Conservation (phyloP, 2,888 invertebrate genomes). For the Apotomis betuletana region DNA sequence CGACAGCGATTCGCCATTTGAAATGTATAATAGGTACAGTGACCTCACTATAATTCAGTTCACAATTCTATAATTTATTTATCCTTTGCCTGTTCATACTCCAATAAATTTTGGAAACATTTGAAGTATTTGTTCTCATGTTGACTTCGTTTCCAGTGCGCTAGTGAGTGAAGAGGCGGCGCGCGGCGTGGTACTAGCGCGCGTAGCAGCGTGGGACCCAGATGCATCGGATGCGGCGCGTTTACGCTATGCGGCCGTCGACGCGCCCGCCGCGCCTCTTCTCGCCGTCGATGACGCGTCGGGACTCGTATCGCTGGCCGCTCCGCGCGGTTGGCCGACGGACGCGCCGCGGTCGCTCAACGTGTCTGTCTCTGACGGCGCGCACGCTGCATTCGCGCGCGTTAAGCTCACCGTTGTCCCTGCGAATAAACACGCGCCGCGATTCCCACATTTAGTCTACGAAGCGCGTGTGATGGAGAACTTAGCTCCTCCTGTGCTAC, state of each 20-base stretch:
- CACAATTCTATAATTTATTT: too few relatives aligned
- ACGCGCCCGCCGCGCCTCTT: slow-evolving; percentile 50
- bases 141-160: slow-evolving; percentile 72
- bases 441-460: slow-evolving; percentile 89
- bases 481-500: slow-evolving; percentile 88
- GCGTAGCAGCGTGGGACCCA: slow-evolving; percentile 94
- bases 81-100: too few relatives aligned
- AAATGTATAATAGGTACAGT: too few relatives aligned
- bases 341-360: slow-evolving; percentile 87
- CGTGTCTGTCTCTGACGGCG: slow-evolving; percentile 97
- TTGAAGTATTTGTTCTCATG: neutral
- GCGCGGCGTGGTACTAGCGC: slow-evolving; percentile 93
- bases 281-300: slow-evolving; percentile 58
- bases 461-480: slow-evolving; percentile 93
- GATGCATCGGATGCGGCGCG: slow-evolving; percentile 90
- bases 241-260: slow-evolving; percentile 90
- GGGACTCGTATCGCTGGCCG: slow-evolving; percentile 86
- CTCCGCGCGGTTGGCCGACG: slow-evolving; percentile 87
- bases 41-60: too few relatives aligned
- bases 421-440: slow-evolving; percentile 90
- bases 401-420: slow-evolving; percentile 90
- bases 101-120: neutral
- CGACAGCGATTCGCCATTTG: too few relatives aligned
- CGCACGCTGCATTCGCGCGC: slow-evolving; percentile 94
- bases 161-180: slow-evolving; percentile 91